Evolutionary conservation across 2,797 vertebrate genomes (phyloP), one percentile per base, ranked within the genome.

Genomic region (Oceanodroma leucorhoa): DNA sequence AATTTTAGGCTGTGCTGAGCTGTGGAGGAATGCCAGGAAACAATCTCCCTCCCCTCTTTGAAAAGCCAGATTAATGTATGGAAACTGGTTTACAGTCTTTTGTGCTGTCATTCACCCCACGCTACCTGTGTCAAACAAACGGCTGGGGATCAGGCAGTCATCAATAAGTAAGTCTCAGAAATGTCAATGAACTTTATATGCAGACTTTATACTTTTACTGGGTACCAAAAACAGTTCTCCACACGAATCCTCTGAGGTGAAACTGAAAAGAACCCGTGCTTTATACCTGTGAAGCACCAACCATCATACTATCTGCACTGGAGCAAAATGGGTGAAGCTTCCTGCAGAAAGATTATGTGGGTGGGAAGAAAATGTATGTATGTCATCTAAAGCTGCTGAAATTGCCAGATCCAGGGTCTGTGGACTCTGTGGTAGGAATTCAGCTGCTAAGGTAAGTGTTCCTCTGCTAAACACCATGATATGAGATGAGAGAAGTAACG

Each of bases 11-110:
- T 69, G 73, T 67, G 77, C 41, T 50, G 41, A 88, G 65, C 18
- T 62, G 55, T 94, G 92, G 90, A 89, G 34, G 19, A 87, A 84
- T 80, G 75, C 89, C 93, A 92, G 78, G 40, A 62, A 95, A 89
- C 34, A 38, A 48, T 51, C 66, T 79, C 60, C 46, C 30, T 82
- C 17, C 32, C 22, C 66, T 67, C 58, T n/a, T 2, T 50, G 70
- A 71, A 81, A 80, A 90, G 24, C 0, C 23, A 72, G 19, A 76
- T 87, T 95, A 89, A 95, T 84, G 84, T 76, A 79, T 16, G 21
- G 36, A 87, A 76, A 17, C 40, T 69, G 38, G 3, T 72, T 93
- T 84, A 34, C 41, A 83, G 26, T 41, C n/a, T 22, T 60, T 32
- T 64, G 14, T 71, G 75, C 60, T 92, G 78, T 61, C 71, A 53